Evolutionary conservation across 2,888 invertebrate genomes (phyloP).

Genomic region (Cheiracanthium punctorium): DNA sequence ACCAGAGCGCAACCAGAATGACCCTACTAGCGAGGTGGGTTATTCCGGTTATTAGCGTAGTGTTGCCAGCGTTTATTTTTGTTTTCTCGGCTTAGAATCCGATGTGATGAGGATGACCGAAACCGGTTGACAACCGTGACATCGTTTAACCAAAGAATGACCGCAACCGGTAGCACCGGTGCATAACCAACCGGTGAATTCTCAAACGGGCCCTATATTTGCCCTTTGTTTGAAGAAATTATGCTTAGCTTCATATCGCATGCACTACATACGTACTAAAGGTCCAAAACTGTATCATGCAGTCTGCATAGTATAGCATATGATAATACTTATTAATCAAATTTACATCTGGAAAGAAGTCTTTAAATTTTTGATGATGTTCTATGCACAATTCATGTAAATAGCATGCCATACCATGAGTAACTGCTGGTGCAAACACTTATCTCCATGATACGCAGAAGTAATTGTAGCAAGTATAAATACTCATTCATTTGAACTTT

Average conservation of each 20-base stretch:
- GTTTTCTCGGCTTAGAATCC: no score
- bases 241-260: neutral
- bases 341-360: neutral
- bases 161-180: no score
- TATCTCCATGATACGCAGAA: neutral
- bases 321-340: neutral
- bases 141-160: no score
- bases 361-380: neutral
- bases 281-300: neutral
- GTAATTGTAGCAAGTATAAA: neutral
- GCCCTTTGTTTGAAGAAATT: neutral
- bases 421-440: neutral
- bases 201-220: no score
- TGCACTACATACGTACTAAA: neutral
- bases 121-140: no score
- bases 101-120: no score
- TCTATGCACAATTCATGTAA: neutral
- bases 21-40: no score
- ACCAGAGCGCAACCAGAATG: no score
- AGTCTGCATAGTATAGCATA: neutral
- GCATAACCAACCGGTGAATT: no score
- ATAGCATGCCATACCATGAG: neutral
- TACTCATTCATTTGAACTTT: neutral
- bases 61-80: no score
- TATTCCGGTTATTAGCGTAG: no score